Conservation (phyloP, 2,797 vertebrate genomes). For the Melanotaenia nigrans region DNA sequence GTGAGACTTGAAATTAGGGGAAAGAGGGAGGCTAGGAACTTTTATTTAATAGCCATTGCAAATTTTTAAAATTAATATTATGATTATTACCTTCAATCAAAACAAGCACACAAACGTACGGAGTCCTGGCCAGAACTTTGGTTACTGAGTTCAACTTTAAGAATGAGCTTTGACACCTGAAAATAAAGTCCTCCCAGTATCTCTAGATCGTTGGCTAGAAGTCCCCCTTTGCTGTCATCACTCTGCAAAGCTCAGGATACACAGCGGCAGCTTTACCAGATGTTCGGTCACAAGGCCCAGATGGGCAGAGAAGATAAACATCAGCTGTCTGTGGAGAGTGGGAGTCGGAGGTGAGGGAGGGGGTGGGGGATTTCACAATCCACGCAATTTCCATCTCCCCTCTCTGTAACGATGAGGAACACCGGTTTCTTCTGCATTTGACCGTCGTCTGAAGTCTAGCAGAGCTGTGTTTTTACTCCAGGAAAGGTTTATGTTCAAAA, state of each 20-base stretch:
- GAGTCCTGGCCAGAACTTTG: conserved; percentile 26
- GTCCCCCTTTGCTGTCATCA: conserved; percentile 51
- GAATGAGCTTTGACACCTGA: conserved; percentile 30
- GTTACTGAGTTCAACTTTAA: conserved; percentile 29
- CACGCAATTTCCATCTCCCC: conserved; percentile 44
- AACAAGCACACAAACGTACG: conserved; percentile 41
- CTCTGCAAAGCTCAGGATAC: conserved; percentile 42
- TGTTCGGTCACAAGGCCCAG: conserved; percentile 74
- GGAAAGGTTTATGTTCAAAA: conserved; percentile 19
- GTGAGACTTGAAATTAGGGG: conserved; percentile 23
- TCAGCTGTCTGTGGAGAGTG: conserved; percentile 70
- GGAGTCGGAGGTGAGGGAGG: conserved; percentile 40
- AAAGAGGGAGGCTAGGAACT: conserved; percentile 32
- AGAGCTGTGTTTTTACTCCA: conserved; percentile 26
- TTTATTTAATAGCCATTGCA: conserved; percentile 36
- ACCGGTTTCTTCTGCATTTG: conserved; percentile 48
- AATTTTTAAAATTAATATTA: conserved; percentile 49
- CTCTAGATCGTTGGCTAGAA: conserved; percentile 49
- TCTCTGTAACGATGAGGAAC: conserved; percentile 41
- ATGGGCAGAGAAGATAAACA: conserved; percentile 76
- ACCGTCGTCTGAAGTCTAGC: conserved; percentile 34
- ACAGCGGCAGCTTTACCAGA: conserved; percentile 71
- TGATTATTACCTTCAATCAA: conserved; percentile 44
- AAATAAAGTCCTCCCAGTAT: conserved; percentile 50
- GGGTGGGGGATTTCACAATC: conserved; percentile 45